Percentiles rank a stretch among this genome's conserved stretches.
Evolutionary conservation across 2,113 vertebrate species (phyloP).

Genomic region (Pomatostomus ruficeps): DNA sequence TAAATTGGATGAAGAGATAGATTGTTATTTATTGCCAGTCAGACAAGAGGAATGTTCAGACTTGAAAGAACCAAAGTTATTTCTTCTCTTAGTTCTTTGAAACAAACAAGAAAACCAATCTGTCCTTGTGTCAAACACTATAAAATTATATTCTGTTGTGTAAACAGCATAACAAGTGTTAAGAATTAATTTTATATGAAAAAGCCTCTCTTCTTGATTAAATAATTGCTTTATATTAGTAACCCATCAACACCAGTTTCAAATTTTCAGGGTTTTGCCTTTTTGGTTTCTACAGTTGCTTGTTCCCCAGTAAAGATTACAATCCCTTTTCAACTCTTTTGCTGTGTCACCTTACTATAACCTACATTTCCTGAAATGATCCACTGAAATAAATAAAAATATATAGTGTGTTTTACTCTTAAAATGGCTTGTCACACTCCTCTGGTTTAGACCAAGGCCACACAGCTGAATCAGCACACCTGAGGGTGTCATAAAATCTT

Average conservation of each 20-base stretch:
- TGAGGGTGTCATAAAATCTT: background rate
- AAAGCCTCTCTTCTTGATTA: background rate
- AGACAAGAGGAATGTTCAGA: background rate
- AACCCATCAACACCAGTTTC: background rate
- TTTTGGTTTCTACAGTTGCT: background rate
- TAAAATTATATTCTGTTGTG: background rate
- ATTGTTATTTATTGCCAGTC: background rate
- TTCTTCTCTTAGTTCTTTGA: background rate
- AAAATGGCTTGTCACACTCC: background rate
- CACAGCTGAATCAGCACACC: slow-evolving; percentile 1
- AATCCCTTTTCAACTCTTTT: background rate
- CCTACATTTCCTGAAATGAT: background rate
- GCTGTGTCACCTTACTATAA: background rate
- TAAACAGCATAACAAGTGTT: background rate
- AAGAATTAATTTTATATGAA: background rate
- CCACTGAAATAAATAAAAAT: background rate
- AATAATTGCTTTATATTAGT: background rate
- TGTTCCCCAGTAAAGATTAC: background rate
- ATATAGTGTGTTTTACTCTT: background rate
- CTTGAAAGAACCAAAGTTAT: background rate
- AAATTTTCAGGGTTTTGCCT: background rate
- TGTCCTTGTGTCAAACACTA: background rate
- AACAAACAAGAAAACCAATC: background rate
- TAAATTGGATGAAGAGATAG: background rate
- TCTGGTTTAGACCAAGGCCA: background rate